A percentile compares a stretch with the other conserved stretches of the same genome.
These are phyloP conservation scores for Octodonta nipae DNA, from an alignment of 2,888 invertebrate genomes.

Conservation along the genomic window DNA sequence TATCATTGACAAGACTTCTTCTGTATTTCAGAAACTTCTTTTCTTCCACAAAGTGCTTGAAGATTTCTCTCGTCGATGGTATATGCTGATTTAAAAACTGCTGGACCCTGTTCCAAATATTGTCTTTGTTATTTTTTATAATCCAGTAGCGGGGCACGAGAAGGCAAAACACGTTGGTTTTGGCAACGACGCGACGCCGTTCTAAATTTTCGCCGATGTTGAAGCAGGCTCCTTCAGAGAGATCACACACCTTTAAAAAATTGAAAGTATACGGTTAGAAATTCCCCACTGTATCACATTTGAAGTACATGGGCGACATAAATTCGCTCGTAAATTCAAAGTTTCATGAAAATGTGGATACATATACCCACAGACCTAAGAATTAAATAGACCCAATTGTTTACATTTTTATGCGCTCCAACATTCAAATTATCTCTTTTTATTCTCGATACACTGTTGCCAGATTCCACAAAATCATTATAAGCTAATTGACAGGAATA, in stretches of 20 bases:
- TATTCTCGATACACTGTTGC: no score
- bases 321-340: no score
- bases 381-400: no score
- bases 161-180: conserved; percentile 50
- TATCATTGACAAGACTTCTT: conserved; percentile 38
- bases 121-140: conserved; percentile 48
- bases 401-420: no score
- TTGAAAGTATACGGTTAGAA: no score
- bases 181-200: conserved; percentile 53
- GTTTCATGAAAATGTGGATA: no score
- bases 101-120: conserved; percentile 51
- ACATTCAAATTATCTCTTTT: no score
- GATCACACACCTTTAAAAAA: conserved; percentile 37
- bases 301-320: no score
- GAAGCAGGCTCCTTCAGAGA: conserved; percentile 49
- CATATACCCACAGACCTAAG: no score
- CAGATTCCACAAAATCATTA: no score
- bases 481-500: no score
- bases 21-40: conserved; percentile 45
- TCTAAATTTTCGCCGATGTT: conserved; percentile 53
- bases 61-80: conserved; percentile 44
- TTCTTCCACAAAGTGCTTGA: conserved; percentile 39
- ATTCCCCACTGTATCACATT: no score
- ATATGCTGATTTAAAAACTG: conserved; percentile 47
- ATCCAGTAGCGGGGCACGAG: conserved; percentile 59